Percentiles rank a stretch among this genome's conserved stretches.
phyloP scores from a whole-genome alignment of 2,113 vertebrate species.

The Platysteira castanea region DNA sequence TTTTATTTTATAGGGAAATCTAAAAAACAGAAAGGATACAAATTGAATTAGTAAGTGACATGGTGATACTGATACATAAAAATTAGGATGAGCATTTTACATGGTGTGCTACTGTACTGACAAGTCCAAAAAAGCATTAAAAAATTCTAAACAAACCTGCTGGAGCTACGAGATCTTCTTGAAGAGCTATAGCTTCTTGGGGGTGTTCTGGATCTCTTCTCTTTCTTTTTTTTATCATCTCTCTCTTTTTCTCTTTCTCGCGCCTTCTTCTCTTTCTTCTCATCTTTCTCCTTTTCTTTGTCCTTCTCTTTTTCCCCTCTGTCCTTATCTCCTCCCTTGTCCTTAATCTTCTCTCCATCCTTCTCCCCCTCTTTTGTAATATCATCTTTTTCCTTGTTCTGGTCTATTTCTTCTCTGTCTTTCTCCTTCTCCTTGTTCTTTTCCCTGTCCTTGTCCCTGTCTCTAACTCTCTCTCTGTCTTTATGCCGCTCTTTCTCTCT shows the following conservation, averaged over 20 bases:
- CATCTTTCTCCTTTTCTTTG: background rate
- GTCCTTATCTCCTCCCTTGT: background rate
- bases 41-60: background rate
- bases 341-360: background rate
- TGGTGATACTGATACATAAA: background rate
- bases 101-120: background rate
- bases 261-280: background rate
- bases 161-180: background rate
- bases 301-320: background rate
- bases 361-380: background rate
- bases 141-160: background rate
- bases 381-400: background rate
- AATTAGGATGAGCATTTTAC: background rate
- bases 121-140: background rate
- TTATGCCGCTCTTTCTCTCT: background rate
- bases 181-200: background rate
- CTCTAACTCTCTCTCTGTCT: background rate
- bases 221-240: background rate
- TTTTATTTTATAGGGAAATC: background rate
- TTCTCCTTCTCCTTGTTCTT: background rate
- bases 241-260: background rate
- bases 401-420: background rate
- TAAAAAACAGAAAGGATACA: background rate
- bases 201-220: background rate
- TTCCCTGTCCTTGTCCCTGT: background rate